Base-by-base conservation (phyloP, 2,888 invertebrate genomes). In the Ferrisia virgata region DNA sequence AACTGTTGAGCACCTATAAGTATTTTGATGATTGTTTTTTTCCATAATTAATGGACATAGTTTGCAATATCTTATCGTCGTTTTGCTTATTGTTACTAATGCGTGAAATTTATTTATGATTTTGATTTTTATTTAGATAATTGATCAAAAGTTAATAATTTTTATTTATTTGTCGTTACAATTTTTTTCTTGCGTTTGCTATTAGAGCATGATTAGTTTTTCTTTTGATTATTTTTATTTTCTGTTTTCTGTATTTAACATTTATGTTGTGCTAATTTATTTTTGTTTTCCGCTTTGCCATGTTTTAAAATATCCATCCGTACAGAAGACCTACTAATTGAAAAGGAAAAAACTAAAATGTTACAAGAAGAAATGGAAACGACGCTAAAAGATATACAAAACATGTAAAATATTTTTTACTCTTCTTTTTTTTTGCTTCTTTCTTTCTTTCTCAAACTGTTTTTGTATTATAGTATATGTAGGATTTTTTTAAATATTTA, bases 331-430 rank as follows among this genome's bases (percentile, higher is more conserved):
- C 94, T 98, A 90, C 92, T 96, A 90, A 92, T 93, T 90, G 96
- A 96, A 92, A 95, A 95, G 91, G 95, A 95, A 92, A 96, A 96
- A 93, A 96, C 95, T 93, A 96, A 96, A 92, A 92, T 95, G 90
- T 94, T 98, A 90, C 95, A 96, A 91, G 96, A 96, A 90, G 99
- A 99, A 91, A 97, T 99, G 96, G 98, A 99, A 91, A 94, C 96
- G 89, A 97, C 98, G 89, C 94, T 98, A 92, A 96, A 96, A 93
- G 98, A 98, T 92, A 96, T 98, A 91, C 97, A 98, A 92, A 96
- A 97, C 91, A 97, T 98, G 96, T 98, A 95, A 93, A 92, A 89
- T 85, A 85, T 84, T 86, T 85, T 79, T 43, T 82, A 83, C 39
- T 64, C 13, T 85, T 79, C 80, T 15, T 53, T 64, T 82, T 64